These are phyloP conservation scores for Limnephilus rhombicus DNA, from an alignment of 2,888 invertebrate species.

Conservation along the genomic window DNA sequence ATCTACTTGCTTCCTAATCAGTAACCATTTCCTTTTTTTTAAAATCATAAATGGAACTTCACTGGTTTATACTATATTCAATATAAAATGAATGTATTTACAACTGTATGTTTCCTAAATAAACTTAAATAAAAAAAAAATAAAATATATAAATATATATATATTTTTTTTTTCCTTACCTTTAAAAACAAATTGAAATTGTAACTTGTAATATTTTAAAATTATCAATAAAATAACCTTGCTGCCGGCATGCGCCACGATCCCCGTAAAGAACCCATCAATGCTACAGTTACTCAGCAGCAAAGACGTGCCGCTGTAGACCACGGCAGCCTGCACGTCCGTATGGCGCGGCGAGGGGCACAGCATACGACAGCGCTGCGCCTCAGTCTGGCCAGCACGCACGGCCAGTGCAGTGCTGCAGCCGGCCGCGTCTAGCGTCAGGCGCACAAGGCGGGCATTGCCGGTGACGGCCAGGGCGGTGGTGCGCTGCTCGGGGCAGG, in stretches of 20 bases:
- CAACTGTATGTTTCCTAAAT: no score
- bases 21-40: no score
- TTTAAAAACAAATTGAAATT: no score
- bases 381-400: neutral
- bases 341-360: neutral
- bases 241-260: conserved; percentile 59
- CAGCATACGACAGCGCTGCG: conserved; percentile 62
- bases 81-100: no score
- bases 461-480: conserved; percentile 52
- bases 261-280: conserved; percentile 73
- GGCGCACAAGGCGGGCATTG: conserved; percentile 5
- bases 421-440: conserved; percentile 43
- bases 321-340: conserved; percentile 71
- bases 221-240: no score
- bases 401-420: conserved; percentile 60
- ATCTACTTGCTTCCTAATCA: no score
- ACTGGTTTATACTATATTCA: no score
- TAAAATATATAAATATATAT: no score
- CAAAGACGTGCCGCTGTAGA: conserved; percentile 74
- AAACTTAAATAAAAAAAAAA: no score
- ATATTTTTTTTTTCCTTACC: no score
- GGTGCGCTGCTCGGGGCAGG: conserved; percentile 47
- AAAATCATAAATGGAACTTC: no score
- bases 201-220: no score
- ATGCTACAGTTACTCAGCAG: conserved; percentile 72